Evolutionary conservation across 2,888 invertebrate genomes (phyloP), one percentile per base, ranked within the genome.

Genomic region (Ethmia dodecea): DNA sequence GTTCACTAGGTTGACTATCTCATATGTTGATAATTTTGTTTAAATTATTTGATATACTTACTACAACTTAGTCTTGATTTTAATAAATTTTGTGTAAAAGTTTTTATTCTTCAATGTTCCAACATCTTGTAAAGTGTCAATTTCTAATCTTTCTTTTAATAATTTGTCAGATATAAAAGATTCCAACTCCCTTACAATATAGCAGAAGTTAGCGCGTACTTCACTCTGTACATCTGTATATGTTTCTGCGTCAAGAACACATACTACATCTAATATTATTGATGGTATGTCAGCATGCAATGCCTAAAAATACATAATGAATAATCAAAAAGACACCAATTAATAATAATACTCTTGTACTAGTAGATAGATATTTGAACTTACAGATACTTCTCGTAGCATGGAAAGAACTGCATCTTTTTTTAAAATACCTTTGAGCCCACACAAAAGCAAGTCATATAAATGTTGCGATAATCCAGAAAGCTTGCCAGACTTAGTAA

Each of bases 21-120:
- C n/a, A n/a, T n/a, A n/a, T n/a, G n/a, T n/a, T n/a, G n/a, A n/a
- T n/a, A n/a, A n/a, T n/a, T n/a, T n/a, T n/a, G n/a, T n/a, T n/a
- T n/a, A n/a, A n/a, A n/a, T n/a, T n/a, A n/a, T 28, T 13, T 15
- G 24, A 26, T 20, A 51, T 79, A 94, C 97, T 92, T 89, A 98
- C 97, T 97, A 99, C 63, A 99, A 87, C 81, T 97, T 97, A 31
- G 99, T 99, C 88, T 98, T 99, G 39, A 97, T 94, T 90, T 97
- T 97, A 58, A 99, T 98, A 76, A 97, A 98, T 74, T 96, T 97
- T 28, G 95, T 95, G 73, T 95, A 94, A 80, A 96, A 96, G 52
- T 92, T 93, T 68, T 94, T 94, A 65, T 96, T 96, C 60, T 94
- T 94, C 31, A 98, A 88, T 45, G 96, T 93, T 13, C 96, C 95